Base-by-base conservation (phyloP, 2,113 vertebrate genomes). In the Epinephelus cyanopodus region DNA sequence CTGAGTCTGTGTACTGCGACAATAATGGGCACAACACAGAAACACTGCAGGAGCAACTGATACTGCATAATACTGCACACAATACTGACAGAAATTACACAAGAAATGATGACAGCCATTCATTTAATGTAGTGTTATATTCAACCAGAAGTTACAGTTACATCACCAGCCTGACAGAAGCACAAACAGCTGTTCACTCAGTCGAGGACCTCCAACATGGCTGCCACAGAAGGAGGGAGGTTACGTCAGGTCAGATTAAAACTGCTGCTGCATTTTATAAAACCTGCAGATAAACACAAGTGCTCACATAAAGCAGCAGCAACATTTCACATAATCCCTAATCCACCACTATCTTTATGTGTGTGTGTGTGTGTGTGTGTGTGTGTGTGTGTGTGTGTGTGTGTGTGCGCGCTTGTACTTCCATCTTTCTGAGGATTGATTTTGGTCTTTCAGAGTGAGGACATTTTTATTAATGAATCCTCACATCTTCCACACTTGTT, bases 291-390 rank as follows among this genome's bases (percentile, higher is more conserved):
- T 52, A 42, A 66, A 81, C 72, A 47, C 11, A 6, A 53, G 64
- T 1, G 56, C 57, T 33, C 63, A 54, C 45, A 33, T 68, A 57
- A 57, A 63, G 56, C 60, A 79, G 56, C 57, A 7, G 50, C 48
- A 85, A 66, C 23, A 72, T 67, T 42, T 47, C 37, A 68, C 50
- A 66, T 82, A 84, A 87, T 84, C 81, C 33, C 17, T 84, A 82
- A 84, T 89, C 87, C 87, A 71, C 52, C 27, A 2, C 39, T 53
- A 12, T 78, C 57, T 61, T 25, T 65, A 14, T 42, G 19, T 19
- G 5, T 25, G 1, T n/a, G 25, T 65, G 21, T 75, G 57, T 63
- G 29, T 64, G 15, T 77, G 27, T 64, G 48, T 52, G 15, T 19
- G 27, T 71, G 53, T 19, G 48, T 37, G n/a, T 64, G 15, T 69